Evolutionary conservation across 2,797 vertebrate species (phyloP).

Genomic region (Prionace glauca): DNA sequence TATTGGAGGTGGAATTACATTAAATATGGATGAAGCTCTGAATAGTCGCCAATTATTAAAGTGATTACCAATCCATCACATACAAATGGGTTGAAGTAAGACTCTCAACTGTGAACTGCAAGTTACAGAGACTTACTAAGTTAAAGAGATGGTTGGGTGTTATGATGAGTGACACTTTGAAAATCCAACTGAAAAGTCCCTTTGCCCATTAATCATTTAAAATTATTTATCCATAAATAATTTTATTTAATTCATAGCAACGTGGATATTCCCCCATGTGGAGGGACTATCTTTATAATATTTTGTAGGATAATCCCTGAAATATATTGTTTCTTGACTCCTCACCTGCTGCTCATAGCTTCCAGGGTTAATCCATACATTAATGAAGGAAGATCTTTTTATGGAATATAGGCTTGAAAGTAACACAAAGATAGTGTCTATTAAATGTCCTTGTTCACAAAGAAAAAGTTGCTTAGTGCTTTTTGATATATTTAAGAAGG

Average conservation of each 20-base stretch:
- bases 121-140: background rate
- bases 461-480: background rate
- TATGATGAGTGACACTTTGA: background rate
- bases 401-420: background rate
- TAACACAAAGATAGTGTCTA: background rate
- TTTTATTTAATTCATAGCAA: background rate
- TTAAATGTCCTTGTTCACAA: background rate
- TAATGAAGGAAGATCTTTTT: background rate
- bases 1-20: background rate
- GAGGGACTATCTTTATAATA: background rate
- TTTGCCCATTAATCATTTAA: background rate
- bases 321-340: background rate
- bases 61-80: background rate
- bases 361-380: background rate
- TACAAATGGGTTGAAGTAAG: background rate
- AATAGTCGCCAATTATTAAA: background rate
- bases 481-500: background rate
- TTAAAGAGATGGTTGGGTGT: background rate
- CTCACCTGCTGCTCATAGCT: background rate
- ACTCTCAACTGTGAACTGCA: background rate
- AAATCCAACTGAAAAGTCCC: background rate
- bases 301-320: background rate
- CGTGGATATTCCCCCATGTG: background rate
- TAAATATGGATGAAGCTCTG: background rate
- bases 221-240: background rate